These are phyloP conservation scores for Pteruthius melanotis DNA, from an alignment of 2,113 vertebrate genomes.

Conservation along the genomic window DNA sequence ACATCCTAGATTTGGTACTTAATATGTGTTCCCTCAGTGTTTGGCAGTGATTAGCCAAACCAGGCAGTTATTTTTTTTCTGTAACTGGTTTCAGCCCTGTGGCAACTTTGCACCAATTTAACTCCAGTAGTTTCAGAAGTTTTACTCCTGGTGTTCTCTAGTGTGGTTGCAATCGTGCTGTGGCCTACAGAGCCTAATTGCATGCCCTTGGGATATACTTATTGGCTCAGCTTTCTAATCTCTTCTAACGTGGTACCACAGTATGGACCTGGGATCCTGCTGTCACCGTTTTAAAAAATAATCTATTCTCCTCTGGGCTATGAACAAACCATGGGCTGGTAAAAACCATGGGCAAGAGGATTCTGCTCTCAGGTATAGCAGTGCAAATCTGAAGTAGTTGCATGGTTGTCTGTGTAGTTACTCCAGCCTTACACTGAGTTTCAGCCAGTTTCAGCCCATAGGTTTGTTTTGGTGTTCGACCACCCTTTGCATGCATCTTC, in stretches of 20 bases:
- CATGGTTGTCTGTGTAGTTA: not conserved
- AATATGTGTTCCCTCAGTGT: not conserved
- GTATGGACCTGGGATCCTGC: not conserved
- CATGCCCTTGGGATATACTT: not conserved
- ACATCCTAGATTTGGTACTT: not conserved
- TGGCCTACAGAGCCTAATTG: not conserved
- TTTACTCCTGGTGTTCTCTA: not conserved
- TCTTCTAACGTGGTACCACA: not conserved
- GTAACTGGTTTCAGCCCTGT: not conserved
- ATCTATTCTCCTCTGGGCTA: not conserved
- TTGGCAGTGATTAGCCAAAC: not conserved
- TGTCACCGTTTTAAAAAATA: not conserved
- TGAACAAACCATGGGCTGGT: fast-evolving
- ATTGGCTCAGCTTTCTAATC: not conserved
- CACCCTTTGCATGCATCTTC: not conserved
- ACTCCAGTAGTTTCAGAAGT: not conserved
- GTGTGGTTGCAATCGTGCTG: not conserved
- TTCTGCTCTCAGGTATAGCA: not conserved
- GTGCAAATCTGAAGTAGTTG: not conserved
- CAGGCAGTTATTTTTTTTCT: not conserved
- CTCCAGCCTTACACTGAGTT: not conserved
- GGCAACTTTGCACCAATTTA: not conserved
- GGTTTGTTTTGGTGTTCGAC: not conserved
- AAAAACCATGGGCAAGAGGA: not conserved
- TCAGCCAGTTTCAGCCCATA: not conserved